Percentiles rank a stretch among this genome's conserved stretches.
Conservation (phyloP, 2,113 vertebrate species). For the Rhineura floridana region DNA sequence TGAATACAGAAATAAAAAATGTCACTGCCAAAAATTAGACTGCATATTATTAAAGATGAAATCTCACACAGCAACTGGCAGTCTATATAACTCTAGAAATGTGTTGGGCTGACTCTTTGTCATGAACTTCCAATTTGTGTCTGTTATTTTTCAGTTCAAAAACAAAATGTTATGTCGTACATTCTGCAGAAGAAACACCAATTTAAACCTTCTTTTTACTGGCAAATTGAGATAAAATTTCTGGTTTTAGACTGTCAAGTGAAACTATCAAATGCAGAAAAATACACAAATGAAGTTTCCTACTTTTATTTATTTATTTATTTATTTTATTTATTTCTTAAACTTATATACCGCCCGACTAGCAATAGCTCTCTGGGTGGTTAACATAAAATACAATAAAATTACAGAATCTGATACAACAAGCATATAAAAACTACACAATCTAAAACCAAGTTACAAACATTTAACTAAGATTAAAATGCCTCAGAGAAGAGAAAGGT, state of each 20-base stretch:
- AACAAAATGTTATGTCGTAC: neutral
- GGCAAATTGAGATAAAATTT: neutral
- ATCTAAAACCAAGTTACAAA: too few species aligned
- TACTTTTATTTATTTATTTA: neutral
- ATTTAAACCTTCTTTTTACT: conserved; percentile 10
- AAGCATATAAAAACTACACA: too few species aligned
- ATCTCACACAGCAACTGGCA: neutral
- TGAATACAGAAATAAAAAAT: neutral
- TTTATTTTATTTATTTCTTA: too few species aligned
- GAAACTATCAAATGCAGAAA: neutral
- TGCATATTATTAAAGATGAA: neutral
- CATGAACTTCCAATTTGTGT: neutral
- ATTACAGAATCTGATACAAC: too few species aligned
- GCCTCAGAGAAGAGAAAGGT: too few species aligned
- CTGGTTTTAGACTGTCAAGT: neutral
- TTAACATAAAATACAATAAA: too few species aligned
- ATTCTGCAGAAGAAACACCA: neutral
- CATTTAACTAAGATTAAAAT: too few species aligned
- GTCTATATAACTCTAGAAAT: neutral
- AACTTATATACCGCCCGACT: too few species aligned
- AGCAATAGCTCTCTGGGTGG: too few species aligned
- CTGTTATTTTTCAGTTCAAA: conserved; percentile 9
- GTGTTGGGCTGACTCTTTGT: neutral
- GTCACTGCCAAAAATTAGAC: neutral
- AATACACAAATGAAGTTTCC: neutral